Conservation (phyloP, 2,797 vertebrate genomes). For the Urophycis tenuis region DNA sequence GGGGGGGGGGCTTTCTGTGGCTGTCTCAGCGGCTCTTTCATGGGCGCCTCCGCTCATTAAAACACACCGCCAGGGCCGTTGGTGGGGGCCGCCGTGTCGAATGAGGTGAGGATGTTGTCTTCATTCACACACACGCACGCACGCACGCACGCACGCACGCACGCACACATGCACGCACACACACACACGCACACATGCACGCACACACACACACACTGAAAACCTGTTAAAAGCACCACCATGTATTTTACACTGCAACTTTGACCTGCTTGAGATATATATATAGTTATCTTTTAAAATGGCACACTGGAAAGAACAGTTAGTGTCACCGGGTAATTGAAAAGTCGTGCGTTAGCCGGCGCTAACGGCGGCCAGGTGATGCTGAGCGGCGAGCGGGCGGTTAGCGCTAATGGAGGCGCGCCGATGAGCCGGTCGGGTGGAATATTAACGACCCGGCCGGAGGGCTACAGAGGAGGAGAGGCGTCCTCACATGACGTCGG, state of each 20-base stretch:
- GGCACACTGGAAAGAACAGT: neutral
- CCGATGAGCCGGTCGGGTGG: neutral
- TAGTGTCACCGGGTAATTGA: neutral
- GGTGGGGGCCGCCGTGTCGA: slow-evolving; percentile 54
- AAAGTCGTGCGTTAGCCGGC: neutral
- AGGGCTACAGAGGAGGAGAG: neutral
- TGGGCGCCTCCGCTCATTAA: slow-evolving; percentile 9
- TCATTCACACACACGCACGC: neutral
- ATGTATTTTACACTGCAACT: too few relatives aligned
- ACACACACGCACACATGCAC: neutral
- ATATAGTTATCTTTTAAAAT: neutral
- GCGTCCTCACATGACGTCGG: neutral
- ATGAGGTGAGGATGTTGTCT: slow-evolving; percentile 60
- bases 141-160: neutral
- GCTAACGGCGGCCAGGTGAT: slow-evolving; percentile 8
- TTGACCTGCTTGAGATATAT: neutral
- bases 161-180: neutral
- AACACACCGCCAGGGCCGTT: slow-evolving; percentile 63
- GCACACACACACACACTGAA: neutral
- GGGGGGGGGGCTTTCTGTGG: slow-evolving; percentile 23
- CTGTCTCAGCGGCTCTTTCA: neutral
- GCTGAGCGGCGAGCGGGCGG: neutral
- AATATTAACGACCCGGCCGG: neutral
- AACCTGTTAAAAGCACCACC: neutral
- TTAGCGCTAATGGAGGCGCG: neutral